A percentile compares a stretch with the other conserved stretches of the same genome.
phyloP scores from a whole-genome alignment of 2,797 vertebrate genomes.

The Coccyzus lansbergi region DNA sequence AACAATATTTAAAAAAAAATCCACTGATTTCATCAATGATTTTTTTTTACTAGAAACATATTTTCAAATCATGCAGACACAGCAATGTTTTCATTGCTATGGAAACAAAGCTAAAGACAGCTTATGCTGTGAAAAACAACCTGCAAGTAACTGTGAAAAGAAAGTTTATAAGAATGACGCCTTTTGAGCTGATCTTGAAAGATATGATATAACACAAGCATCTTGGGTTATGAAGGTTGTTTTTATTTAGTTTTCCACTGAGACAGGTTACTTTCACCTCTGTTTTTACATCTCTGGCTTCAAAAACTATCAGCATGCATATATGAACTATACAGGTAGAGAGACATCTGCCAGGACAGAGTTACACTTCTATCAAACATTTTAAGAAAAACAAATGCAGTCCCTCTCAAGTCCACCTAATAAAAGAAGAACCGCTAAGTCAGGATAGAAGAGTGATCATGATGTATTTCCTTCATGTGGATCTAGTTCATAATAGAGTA shows the following conservation, averaged over 20 bases:
- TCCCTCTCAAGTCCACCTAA: background rate
- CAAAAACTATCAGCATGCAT: background rate
- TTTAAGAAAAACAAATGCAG: background rate
- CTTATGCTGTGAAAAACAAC: background rate
- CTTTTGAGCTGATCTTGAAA: background rate
- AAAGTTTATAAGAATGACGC: background rate
- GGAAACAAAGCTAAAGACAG: background rate
- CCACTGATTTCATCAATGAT: background rate
- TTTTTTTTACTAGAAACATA: background rate
- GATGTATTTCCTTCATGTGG: background rate
- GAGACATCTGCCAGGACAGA: background rate
- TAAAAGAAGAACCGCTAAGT: background rate
- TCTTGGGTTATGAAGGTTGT: background rate
- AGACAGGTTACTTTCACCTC: background rate
- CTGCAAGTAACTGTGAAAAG: background rate
- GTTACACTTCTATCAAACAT: background rate
- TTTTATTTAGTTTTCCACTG: conserved; percentile 32
- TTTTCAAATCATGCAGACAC: background rate
- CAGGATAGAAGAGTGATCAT: background rate
- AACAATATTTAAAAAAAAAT: background rate
- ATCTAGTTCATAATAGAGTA: background rate
- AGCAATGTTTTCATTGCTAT: background rate
- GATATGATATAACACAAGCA: background rate
- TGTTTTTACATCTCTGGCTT: background rate
- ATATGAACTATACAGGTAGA: background rate